Evolutionary conservation across 2,797 vertebrate species (phyloP).

Genomic region (Hylomyscus alleni): DNA sequence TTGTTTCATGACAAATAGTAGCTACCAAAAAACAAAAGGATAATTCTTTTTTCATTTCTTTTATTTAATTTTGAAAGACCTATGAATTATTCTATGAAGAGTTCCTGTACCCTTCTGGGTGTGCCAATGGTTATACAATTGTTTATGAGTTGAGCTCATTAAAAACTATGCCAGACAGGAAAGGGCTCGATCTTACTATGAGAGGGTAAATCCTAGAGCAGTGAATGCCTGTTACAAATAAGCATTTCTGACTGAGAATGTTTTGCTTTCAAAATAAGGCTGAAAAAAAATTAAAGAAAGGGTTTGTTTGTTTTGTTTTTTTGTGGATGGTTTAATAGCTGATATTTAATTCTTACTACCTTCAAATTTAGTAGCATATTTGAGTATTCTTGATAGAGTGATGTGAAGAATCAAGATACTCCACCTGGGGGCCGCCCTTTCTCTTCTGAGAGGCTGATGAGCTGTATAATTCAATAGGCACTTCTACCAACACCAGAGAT

Average conservation of each 20-base stretch:
- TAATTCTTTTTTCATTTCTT: slow-evolving; percentile 11
- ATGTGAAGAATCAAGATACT: slow-evolving; percentile 23
- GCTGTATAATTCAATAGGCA: slow-evolving; percentile 34
- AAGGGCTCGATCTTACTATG: slow-evolving; percentile 44
- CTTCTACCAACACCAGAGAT: background rate
- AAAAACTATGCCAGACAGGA: slow-evolving; percentile 28
- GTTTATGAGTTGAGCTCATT: slow-evolving; percentile 52
- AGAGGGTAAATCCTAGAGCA: slow-evolving; percentile 26
- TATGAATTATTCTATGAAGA: slow-evolving; percentile 56
- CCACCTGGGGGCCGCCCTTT: slow-evolving; percentile 48
- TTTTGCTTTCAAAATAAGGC: slow-evolving; percentile 42
- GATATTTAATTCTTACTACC: slow-evolving; percentile 6
- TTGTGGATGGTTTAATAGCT: slow-evolving; percentile 12
- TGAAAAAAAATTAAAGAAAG: background rate
- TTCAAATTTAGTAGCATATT: slow-evolving; percentile 60
- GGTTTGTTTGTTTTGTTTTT: background rate
- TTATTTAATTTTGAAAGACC: slow-evolving; percentile 58
- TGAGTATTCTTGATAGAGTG: slow-evolving; percentile 39
- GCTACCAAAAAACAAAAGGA: background rate
- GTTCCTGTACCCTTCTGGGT: background rate
- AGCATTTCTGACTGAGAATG: slow-evolving; percentile 20
- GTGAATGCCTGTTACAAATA: slow-evolving; percentile 12
- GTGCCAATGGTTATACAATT: slow-evolving; percentile 32
- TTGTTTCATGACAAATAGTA: slow-evolving; percentile 45
- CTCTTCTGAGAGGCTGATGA: slow-evolving; percentile 39